These are phyloP conservation scores for Drosophila siamana DNA, from an alignment of 2,888 invertebrate species.

Conservation along the genomic window DNA sequence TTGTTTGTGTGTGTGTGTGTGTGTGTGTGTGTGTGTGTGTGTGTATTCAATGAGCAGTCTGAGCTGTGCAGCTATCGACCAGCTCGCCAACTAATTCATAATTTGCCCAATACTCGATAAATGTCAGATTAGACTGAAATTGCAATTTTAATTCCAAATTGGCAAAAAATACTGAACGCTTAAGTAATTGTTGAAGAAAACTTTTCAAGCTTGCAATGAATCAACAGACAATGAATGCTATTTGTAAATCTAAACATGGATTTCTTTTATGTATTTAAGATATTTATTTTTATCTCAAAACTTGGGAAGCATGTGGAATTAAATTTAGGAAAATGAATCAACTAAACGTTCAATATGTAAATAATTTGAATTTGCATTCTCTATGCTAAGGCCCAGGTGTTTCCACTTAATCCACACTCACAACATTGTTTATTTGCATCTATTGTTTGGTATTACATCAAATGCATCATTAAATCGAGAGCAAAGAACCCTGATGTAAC, in stretches of 20 bases:
- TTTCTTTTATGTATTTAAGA: too few relatives aligned
- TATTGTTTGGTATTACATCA: slow-evolving; percentile 46
- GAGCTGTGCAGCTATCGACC: too few relatives aligned
- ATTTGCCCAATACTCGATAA: not conserved
- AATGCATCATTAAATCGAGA: slow-evolving; percentile 57
- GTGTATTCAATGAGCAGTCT: too few relatives aligned
- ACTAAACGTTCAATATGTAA: too few relatives aligned
- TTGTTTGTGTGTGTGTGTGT: not conserved
- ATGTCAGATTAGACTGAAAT: not conserved
- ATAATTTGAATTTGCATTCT: not conserved
- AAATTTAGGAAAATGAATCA: not conserved
- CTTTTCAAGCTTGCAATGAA: not conserved
- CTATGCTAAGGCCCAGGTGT: not conserved
- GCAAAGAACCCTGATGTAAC: not conserved
- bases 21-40: too few relatives aligned
- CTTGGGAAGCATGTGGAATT: not conserved
- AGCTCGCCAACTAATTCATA: slow-evolving; percentile 6
- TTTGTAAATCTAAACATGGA: too few relatives aligned
- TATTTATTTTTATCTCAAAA: not conserved
- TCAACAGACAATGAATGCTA: too few relatives aligned
- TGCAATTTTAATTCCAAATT: not conserved
- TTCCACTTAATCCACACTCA: slow-evolving; percentile 5
- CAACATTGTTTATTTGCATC: slow-evolving; percentile 13
- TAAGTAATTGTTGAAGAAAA: not conserved
- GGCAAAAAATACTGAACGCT: too few relatives aligned